These are phyloP conservation scores for Barypeithes pellucidus DNA, from an alignment of 2,888 invertebrate species.

Conservation along the genomic window DNA sequence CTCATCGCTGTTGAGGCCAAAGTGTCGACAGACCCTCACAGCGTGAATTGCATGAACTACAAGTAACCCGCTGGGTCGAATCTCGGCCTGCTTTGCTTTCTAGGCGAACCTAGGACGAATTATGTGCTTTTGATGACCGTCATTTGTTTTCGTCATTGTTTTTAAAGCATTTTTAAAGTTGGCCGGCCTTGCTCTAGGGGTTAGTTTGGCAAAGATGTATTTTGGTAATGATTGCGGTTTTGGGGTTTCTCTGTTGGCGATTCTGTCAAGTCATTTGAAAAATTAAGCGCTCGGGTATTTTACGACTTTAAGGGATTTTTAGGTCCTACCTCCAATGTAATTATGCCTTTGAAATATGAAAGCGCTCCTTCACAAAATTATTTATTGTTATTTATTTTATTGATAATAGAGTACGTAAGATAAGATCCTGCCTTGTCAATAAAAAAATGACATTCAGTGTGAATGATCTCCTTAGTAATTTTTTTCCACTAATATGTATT, in stretches of 20 bases:
- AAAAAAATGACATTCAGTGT: too few species aligned
- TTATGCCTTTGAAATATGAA: too few species aligned
- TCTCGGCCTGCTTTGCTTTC: slow-evolving; percentile 57
- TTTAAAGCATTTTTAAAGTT: slow-evolving; percentile 37
- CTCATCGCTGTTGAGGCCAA: slow-evolving; percentile 54
- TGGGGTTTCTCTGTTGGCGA: slow-evolving; percentile 36
- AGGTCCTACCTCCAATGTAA: neutral
- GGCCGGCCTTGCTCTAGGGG: slow-evolving; percentile 28
- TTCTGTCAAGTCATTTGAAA: slow-evolving; percentile 47
- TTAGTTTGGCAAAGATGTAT: slow-evolving; percentile 23
- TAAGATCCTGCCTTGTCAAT: too few species aligned
- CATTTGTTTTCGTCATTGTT: slow-evolving; percentile 59
- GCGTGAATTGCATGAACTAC: slow-evolving; percentile 62
- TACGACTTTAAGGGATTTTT: slow-evolving; percentile 38
- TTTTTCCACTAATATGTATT: too few species aligned
- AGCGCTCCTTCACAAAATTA: too few species aligned
- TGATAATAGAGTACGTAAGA: too few species aligned
- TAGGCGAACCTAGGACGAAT: slow-evolving; percentile 59
- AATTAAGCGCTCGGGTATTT: slow-evolving; percentile 41
- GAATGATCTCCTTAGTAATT: too few species aligned
- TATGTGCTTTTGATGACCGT: slow-evolving; percentile 60
- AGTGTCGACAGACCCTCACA: slow-evolving; percentile 62
- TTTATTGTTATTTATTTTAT: too few species aligned
- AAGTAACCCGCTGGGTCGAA: slow-evolving; percentile 61
- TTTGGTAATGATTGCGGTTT: slow-evolving; percentile 50